These are phyloP conservation scores for Ophion ellenae DNA, from an alignment of 2,888 invertebrate genomes.

Conservation along the genomic window DNA sequence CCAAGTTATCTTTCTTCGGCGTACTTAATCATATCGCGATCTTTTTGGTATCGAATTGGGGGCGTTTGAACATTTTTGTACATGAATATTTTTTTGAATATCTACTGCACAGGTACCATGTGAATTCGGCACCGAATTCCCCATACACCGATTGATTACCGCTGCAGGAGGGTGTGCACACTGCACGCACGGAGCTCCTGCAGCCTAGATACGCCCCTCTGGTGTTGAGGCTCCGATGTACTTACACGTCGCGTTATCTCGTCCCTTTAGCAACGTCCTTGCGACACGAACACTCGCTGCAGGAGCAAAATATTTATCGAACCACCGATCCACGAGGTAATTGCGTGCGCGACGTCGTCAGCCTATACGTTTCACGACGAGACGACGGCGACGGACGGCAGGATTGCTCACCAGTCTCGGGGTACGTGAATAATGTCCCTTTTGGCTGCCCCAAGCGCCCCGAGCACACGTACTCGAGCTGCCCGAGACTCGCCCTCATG, in stretches of 20 bases:
- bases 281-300: conserved; percentile 54
- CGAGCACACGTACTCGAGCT: conserved; percentile 60
- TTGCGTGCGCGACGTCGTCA: conserved; percentile 76
- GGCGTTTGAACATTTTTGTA: no score
- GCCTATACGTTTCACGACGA: conserved; percentile 46
- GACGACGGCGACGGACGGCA: conserved; percentile 31
- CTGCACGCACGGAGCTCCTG: no score
- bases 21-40: no score
- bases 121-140: no score
- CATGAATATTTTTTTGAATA: no score
- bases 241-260: conserved; percentile 28
- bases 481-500: conserved; percentile 56
- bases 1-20: no score
- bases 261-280: conserved; percentile 66
- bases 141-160: no score
- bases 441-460: conserved; percentile 34
- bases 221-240: not conserved
- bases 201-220: no score
- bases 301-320: conserved; percentile 76
- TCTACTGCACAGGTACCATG: no score
- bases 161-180: no score
- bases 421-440: conserved; percentile 58
- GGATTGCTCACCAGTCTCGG: conserved; percentile 63
- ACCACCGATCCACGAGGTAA: conserved; percentile 73
- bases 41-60: no score